Evolutionary conservation across 2,113 vertebrate species (phyloP).

Genomic region (Meles meles): DNA sequence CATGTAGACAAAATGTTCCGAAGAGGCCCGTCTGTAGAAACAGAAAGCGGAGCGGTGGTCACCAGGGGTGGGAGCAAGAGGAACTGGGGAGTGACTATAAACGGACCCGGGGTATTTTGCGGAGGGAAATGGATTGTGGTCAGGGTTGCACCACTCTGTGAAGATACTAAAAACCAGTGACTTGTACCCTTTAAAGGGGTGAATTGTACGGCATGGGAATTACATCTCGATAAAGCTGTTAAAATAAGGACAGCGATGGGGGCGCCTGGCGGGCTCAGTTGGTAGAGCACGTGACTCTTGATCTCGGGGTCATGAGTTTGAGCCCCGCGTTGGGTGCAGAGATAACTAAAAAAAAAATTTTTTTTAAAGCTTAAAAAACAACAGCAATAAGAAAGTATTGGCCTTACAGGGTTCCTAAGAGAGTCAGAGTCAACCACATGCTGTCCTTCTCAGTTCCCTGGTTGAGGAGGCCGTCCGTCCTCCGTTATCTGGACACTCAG

Average conservation of each 20-base stretch:
- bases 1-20: rapidly evolving
- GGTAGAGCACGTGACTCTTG: not conserved
- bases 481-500: not conserved
- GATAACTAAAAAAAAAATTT: not conserved
- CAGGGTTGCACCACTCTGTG: not conserved
- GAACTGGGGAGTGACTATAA: not conserved
- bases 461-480: not conserved
- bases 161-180: rapidly evolving
- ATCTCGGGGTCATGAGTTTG: not conserved
- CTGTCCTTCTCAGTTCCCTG: not conserved
- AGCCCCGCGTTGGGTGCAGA: not conserved
- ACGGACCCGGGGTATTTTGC: rapidly evolving
- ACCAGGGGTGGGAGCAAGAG: not conserved
- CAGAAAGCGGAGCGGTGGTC: not conserved
- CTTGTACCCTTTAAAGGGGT: not conserved
- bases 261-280: not conserved
- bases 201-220: not conserved
- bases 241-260: not conserved
- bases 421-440: not conserved
- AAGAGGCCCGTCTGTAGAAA: rapidly evolving
- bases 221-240: not conserved
- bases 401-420: not conserved
- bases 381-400: rapidly evolving
- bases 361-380: not conserved
- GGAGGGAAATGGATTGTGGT: rapidly evolving